Percentiles rank a stretch among this genome's conserved stretches.
Evolutionary conservation across 23 tunicate species (phyloP).

Genomic region (Styela clava): DNA sequence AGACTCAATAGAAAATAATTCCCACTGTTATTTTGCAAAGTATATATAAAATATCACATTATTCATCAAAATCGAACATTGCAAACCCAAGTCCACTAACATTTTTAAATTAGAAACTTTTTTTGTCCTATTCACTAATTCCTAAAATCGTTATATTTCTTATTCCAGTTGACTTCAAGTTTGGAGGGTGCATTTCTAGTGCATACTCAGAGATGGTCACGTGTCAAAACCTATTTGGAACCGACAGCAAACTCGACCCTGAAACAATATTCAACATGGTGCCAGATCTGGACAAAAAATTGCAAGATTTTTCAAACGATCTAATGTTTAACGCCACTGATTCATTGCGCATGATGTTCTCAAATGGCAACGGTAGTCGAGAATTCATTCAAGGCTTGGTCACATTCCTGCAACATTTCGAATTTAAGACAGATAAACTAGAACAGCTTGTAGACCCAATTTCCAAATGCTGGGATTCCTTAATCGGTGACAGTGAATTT

Average conservation of each 20-base stretch:
- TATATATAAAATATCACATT: too few relatives aligned
- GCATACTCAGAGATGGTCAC: not conserved
- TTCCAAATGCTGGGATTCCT: not conserved
- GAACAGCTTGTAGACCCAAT: not conserved
- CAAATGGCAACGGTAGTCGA: not conserved
- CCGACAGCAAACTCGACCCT: not conserved
- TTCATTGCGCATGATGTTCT: not conserved
- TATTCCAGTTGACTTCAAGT: not conserved
- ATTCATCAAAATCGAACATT: too few relatives aligned
- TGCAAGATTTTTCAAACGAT: not conserved
- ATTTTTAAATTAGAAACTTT: too few relatives aligned
- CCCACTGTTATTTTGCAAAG: too few relatives aligned
- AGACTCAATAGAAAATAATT: too few relatives aligned
- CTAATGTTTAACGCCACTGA: not conserved
- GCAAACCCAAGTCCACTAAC: too few relatives aligned
- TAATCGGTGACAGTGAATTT: not conserved
- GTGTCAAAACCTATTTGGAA: not conserved
- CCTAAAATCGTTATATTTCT: too few relatives aligned
- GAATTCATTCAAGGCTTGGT: not conserved
- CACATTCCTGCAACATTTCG: not conserved
- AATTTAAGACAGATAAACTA: not conserved
- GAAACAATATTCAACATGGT: not conserved
- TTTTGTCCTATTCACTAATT: too few relatives aligned
- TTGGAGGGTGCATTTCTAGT: slow-evolving; percentile 4
- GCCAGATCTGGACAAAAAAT: slow-evolving; percentile 1